A percentile compares a stretch with the other conserved stretches of the same genome.
These are phyloP conservation scores for Leptinotarsa undecemlineata DNA, from an alignment of 1,140 invertebrate genomes.

Conservation along the genomic window DNA sequence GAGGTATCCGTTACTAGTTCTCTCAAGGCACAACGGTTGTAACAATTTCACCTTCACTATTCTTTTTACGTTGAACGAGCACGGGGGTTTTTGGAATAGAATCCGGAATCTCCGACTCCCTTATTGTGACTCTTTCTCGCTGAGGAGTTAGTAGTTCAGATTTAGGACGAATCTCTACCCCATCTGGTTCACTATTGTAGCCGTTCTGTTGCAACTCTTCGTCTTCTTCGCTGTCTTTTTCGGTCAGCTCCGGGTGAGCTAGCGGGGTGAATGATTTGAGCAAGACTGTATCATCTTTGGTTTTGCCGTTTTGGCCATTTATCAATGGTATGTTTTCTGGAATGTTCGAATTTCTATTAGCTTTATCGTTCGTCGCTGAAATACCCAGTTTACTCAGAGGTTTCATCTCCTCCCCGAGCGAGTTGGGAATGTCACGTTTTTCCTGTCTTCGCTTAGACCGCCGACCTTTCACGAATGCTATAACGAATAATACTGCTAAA, in stretches of 20 bases:
- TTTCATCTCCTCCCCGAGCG: slow-evolving; percentile 50
- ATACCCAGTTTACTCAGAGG: slow-evolving; percentile 53
- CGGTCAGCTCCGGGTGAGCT: slow-evolving; percentile 29
- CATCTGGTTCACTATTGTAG: slow-evolving; percentile 46
- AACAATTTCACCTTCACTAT: slow-evolving; percentile 49
- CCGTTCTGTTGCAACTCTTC: slow-evolving; percentile 48
- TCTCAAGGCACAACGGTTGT: slow-evolving; percentile 38
- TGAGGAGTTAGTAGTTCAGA: slow-evolving; percentile 57
- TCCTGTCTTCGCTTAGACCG: slow-evolving; percentile 35
- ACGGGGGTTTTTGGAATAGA: slow-evolving; percentile 65
- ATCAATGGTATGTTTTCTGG: slow-evolving; percentile 46
- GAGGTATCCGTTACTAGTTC: slow-evolving; percentile 36
- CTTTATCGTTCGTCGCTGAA: slow-evolving; percentile 44
- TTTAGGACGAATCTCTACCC: slow-evolving; percentile 49
- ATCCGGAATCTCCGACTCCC: slow-evolving; percentile 65
- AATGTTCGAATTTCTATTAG: slow-evolving; percentile 36
- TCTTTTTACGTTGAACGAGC: slow-evolving; percentile 56
- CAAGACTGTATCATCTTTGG: slow-evolving; percentile 47
- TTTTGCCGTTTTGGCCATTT: slow-evolving; percentile 49
- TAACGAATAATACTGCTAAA: slow-evolving; percentile 34
- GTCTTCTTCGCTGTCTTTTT: slow-evolving; percentile 40
- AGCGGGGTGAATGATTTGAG: slow-evolving; percentile 34
- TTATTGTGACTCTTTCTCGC: slow-evolving; percentile 67
- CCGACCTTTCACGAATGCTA: slow-evolving; percentile 37
- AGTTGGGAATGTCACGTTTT: slow-evolving; percentile 33